A percentile compares a stretch with the other conserved stretches of the same genome.
Conservation (phyloP, 2,797 vertebrate species). For the Peromyscus nudipes region DNA sequence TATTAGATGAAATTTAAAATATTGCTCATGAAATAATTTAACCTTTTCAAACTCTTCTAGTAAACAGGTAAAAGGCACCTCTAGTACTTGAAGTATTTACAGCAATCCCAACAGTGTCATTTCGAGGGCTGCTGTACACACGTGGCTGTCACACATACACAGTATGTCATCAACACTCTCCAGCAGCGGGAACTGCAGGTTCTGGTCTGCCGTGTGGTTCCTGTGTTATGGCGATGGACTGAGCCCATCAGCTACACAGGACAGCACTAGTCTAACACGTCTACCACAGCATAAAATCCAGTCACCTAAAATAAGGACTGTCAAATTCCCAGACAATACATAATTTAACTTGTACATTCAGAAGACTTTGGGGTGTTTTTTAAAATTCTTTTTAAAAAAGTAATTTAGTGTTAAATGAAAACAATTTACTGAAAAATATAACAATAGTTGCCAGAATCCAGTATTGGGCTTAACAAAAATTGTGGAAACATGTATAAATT, state of each 20-base stretch:
- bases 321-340: conserved; percentile 78
- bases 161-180: conserved; percentile 80
- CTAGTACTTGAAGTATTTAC: conserved; percentile 84
- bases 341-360: conserved; percentile 69
- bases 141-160: conserved; percentile 69
- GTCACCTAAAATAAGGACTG: conserved; percentile 49
- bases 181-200: conserved; percentile 57
- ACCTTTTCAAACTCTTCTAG: conserved; percentile 74
- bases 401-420: conserved; percentile 82
- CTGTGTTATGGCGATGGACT: conserved; percentile 4
- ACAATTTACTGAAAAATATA: conserved; percentile 70
- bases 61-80: conserved; percentile 88
- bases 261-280: conserved; percentile 62
- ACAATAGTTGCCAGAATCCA: conserved; percentile 81
- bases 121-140: conserved; percentile 64
- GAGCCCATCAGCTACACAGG: background rate
- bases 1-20: conserved; percentile 81
- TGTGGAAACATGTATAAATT: conserved; percentile 73
- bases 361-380: conserved; percentile 80
- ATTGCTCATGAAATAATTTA: conserved; percentile 78
- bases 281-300: conserved; percentile 79
- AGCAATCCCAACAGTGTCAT: conserved; percentile 75
- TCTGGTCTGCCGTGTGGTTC: conserved; percentile 75
- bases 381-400: conserved; percentile 79
- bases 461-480: conserved; percentile 75